Conservation (phyloP, 1,140 invertebrate genomes). For the Drosophila tropicalis region DNA sequence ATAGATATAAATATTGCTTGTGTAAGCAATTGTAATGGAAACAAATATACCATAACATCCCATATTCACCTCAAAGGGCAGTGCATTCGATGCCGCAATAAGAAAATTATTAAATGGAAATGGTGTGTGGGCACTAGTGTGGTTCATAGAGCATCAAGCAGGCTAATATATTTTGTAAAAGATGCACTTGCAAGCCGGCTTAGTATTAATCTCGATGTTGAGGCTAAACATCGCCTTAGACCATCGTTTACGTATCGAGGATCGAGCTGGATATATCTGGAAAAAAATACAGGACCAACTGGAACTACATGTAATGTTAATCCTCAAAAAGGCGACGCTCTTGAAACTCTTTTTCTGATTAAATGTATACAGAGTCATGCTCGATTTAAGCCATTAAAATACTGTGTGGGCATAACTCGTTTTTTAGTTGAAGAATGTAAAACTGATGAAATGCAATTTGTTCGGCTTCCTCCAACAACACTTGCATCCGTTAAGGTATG, state of each 20-base stretch:
- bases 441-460: conserved; percentile 25
- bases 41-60: conserved; percentile 23
- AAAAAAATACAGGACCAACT: conserved; percentile 31
- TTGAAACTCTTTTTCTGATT: conserved; percentile 30
- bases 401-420: conserved; percentile 20
- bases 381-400: conserved; percentile 28
- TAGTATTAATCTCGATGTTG: conserved; percentile 22
- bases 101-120: conserved; percentile 43
- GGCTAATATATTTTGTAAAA: conserved; percentile 31
- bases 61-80: conserved; percentile 44
- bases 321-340: conserved; percentile 22
- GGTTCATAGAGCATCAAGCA: conserved; percentile 19
- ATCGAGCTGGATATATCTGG: conserved; percentile 19
- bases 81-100: conserved; percentile 28
- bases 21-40: conserved; percentile 45
- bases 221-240: conserved; percentile 23
- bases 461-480: conserved; percentile 23
- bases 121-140: conserved; percentile 26
- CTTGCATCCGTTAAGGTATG: conserved; percentile 23
- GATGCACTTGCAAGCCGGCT: not conserved
- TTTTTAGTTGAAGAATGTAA: conserved; percentile 35
- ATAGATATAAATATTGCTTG: conserved; percentile 44
- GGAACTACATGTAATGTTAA: conserved; percentile 23
- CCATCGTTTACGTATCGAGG: conserved; percentile 15
- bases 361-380: conserved; percentile 24